Conservation (phyloP, 2,888 invertebrate genomes). For the Eilema griseolum region DNA sequence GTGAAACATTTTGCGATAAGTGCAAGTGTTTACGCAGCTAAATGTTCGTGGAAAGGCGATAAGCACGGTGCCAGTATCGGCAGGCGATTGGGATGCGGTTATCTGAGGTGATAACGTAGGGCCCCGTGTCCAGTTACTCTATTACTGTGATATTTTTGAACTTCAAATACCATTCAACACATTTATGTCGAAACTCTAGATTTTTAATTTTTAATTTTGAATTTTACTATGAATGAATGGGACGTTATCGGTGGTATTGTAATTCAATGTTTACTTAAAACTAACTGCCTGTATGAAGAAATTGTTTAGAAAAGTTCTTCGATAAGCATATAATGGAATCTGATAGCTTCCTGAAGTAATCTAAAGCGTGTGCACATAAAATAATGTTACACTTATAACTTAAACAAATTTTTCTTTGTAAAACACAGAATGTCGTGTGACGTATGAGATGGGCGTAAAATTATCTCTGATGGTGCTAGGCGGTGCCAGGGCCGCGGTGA, state of each 20-base stretch:
- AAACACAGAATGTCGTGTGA: conserved; percentile 44
- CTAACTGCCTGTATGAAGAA: conserved; percentile 12
- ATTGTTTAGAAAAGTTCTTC: conserved; percentile 19
- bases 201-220: conserved; percentile 1
- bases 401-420: conserved; percentile 45
- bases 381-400: conserved; percentile 21
- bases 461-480: conserved; percentile 74
- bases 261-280: conserved; percentile 16
- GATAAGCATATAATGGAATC: conserved; percentile 23
- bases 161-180: conserved; percentile 6
- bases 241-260: conserved; percentile 8
- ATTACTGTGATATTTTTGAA: conserved; percentile 30
- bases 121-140: conserved; percentile 53
- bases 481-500: conserved; percentile 71
- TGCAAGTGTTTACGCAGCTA: conserved; percentile 75
- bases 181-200: not conserved
- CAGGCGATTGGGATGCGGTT: conserved; percentile 77
- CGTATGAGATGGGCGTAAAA: conserved; percentile 68
- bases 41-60: conserved; percentile 81
- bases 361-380: conserved; percentile 4
- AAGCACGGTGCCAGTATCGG: conserved; percentile 66
- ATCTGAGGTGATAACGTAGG: conserved; percentile 74
- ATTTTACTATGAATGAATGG: not conserved
- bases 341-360: conserved; percentile 22
- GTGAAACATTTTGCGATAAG: conserved; percentile 81